Evolutionary conservation across 2,888 invertebrate genomes (phyloP), one percentile per base, ranked within the genome.

Genomic region (Bembecia ichneumoniformis): DNA sequence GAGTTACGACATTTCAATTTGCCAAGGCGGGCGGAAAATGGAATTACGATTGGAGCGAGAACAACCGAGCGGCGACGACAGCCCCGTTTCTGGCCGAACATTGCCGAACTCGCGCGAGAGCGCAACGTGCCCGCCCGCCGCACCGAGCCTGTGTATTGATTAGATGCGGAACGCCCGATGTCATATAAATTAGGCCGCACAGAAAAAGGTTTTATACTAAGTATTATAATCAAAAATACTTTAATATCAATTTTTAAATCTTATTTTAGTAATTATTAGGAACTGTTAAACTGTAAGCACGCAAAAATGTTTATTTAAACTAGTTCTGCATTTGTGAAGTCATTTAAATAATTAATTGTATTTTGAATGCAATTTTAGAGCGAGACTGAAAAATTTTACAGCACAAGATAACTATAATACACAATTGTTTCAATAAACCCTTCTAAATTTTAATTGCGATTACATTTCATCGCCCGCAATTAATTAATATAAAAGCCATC

Each of bases 1-100:
- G 88, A 87, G 84, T 87, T 87, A 87, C 87, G 87, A 87, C 87
- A 87, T 88, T 88, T 88, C 88, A 88, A 88, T 88, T 88, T 87
- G 87, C 87, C 83, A 87, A 87, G 87, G 87, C 87, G 87, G 84
- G 86, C 86, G 87, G 88, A 87, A 88, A 87, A 87, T 87, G 86
- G 86, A 86, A 87, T 87, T 86, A 86, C 87, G 86, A 86, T 87
- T 87, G 82, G 74, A 86, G 84, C 82, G 84, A 82, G 82, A 78
- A 71, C 67, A 64, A 68, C 74, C 68, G 75, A 80, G 67, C 58
- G 71, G 73, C 71, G 74, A 67, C 73, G 73, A 71, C 60, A 65
- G 63, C 66, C 70, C 61, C 68, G 56, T 62, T 71, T 62, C 51
- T 40, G 20, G 50, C 66, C 63, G 63, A 58, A 45, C 47, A 17